Percentiles rank a stretch among this genome's conserved stretches.
Evolutionary conservation across 2,888 invertebrate genomes (phyloP).

Genomic region (Ectemnius lituratus): DNA sequence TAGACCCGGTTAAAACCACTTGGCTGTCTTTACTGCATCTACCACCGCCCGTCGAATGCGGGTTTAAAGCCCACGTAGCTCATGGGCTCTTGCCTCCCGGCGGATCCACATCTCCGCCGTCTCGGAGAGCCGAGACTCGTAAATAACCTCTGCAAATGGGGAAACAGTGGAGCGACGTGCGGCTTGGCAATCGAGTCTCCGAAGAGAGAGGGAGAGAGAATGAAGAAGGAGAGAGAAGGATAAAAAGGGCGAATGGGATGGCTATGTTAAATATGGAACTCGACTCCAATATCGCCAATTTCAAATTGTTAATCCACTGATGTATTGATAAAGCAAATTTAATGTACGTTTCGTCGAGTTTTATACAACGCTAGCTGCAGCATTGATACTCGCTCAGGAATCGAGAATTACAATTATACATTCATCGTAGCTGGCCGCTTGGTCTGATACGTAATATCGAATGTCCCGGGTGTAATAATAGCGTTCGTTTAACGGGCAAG

Average conservation of each 20-base stretch:
- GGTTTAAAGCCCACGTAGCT: constrained; percentile 4
- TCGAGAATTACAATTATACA: too few species aligned
- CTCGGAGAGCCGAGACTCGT: not conserved
- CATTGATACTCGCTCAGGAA: too few species aligned
- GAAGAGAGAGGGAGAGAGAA: too few species aligned
- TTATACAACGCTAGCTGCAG: too few species aligned
- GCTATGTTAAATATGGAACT: not conserved
- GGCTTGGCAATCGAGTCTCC: constrained; percentile 4
- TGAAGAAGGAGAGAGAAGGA: too few species aligned
- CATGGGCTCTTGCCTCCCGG: not conserved
- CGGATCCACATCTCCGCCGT: not conserved
- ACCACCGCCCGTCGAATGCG: not conserved
- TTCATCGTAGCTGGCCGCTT: too few species aligned
- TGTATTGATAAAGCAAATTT: too few species aligned
- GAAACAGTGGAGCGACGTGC: not conserved
- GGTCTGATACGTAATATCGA: not conserved
- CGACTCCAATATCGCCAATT: not conserved
- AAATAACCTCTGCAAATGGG: not conserved
- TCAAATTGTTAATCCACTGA: not conserved
- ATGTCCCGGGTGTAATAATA: not conserved
- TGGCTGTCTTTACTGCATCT: constrained; percentile 19
- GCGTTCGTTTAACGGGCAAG: not conserved
- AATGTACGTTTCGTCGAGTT: too few species aligned
- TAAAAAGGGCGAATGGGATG: too few species aligned
- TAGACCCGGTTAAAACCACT: not conserved